These are phyloP conservation scores for Agrenia bidenticulata DNA, from an alignment of 2,888 invertebrate species.

Conservation along the genomic window DNA sequence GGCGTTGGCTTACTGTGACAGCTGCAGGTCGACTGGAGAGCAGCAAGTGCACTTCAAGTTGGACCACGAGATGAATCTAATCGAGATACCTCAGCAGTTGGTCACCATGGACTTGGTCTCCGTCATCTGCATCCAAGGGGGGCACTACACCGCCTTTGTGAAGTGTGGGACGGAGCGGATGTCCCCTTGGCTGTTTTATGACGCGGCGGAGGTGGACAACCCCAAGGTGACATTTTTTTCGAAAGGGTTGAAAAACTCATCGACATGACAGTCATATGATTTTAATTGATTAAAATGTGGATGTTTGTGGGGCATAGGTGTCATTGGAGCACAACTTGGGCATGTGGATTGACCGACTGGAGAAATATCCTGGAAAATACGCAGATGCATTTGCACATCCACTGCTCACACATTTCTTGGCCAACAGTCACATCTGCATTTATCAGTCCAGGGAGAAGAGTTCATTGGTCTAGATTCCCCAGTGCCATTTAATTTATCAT, in stretches of 20 bases:
- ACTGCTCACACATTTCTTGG: slow-evolving; percentile 35
- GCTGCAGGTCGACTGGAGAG: slow-evolving; percentile 33
- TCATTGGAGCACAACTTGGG: slow-evolving; percentile 41
- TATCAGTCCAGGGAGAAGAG: slow-evolving; percentile 40
- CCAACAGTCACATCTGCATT: slow-evolving; percentile 42
- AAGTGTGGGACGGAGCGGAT: slow-evolving; percentile 38
- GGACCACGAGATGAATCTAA: slow-evolving; percentile 27
- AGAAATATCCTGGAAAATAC: slow-evolving; percentile 41
- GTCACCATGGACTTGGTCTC: slow-evolving; percentile 37
- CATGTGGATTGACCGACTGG: slow-evolving; percentile 44
- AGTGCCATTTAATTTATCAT: background rate
- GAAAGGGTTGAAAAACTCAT: no score
- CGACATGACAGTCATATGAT: no score
- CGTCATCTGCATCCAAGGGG: slow-evolving; percentile 36
- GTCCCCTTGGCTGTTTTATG: slow-evolving; percentile 45
- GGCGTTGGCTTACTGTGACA: slow-evolving; percentile 40
- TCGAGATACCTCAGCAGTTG: slow-evolving; percentile 22
- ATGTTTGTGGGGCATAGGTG: slow-evolving; percentile 30
- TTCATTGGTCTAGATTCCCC: slow-evolving; percentile 39
- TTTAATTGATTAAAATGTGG: no score
- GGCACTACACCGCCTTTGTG: slow-evolving; percentile 40
- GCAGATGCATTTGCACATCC: slow-evolving; percentile 40
- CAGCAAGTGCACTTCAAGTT: slow-evolving; percentile 36
- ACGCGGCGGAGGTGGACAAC: slow-evolving; percentile 33
- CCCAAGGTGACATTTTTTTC: slow-evolving; percentile 38